These are phyloP conservation scores for Panthera leo DNA, from an alignment of 2,113 vertebrate genomes.

Conservation along the genomic window DNA sequence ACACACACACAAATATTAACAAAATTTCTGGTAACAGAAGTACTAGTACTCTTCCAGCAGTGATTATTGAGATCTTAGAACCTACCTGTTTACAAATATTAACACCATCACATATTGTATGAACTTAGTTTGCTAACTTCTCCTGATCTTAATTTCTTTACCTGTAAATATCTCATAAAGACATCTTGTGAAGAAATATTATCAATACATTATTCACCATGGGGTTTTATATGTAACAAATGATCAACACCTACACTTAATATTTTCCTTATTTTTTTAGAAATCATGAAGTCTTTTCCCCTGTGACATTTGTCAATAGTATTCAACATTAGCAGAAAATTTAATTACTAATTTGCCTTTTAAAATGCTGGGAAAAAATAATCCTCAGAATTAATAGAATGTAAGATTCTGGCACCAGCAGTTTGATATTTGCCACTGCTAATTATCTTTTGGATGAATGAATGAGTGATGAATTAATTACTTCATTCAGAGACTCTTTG, in stretches of 20 bases:
- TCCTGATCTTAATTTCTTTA: neutral
- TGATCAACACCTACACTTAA: neutral
- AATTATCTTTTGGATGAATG: conserved; percentile 6
- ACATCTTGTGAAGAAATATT: neutral
- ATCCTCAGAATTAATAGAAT: neutral
- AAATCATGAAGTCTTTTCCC: neutral
- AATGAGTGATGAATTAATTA: neutral
- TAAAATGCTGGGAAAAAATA: neutral
- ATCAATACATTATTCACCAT: neutral
- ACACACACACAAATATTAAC: neutral
- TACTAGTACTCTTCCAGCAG: neutral
- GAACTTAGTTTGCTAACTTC: neutral
- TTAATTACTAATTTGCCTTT: neutral
- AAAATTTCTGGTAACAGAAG: neutral
- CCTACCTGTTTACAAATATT: neutral
- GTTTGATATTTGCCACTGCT: neutral
- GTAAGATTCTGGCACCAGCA: neutral
- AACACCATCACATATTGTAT: neutral
- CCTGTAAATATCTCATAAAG: neutral
- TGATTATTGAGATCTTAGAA: neutral
- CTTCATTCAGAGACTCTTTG: neutral
- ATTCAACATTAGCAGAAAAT: neutral
- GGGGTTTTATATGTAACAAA: neutral
- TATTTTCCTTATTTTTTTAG: neutral
- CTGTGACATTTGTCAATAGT: neutral